phyloP scores from a whole-genome alignment of 2,113 vertebrate genomes.

The Onychorhynchus coronatus region DNA sequence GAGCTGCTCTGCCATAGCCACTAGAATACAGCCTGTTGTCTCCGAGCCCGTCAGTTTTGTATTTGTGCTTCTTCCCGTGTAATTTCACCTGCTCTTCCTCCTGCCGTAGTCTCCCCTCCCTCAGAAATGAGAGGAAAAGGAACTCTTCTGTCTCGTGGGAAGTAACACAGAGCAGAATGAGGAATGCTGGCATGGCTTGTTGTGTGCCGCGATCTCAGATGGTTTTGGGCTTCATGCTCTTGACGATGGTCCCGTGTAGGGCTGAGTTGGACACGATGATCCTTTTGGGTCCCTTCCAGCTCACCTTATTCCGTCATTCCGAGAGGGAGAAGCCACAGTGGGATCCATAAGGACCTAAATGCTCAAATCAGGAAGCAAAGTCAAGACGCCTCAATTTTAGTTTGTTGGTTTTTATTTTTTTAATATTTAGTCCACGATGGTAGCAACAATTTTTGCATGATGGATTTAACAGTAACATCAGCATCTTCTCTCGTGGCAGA shows the following conservation, averaged over 20 bases:
- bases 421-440: neutral
- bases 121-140: neutral
- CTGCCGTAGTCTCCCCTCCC: neutral
- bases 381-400: neutral
- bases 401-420: neutral
- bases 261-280: neutral
- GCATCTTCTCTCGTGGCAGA: neutral
- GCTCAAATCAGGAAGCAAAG: neutral
- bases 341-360: neutral
- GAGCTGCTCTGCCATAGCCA: neutral
- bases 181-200: neutral
- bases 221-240: neutral
- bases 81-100: neutral
- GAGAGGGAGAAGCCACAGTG: neutral
- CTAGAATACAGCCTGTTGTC: neutral
- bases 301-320: neutral
- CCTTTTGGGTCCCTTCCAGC: neutral
- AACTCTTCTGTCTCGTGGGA: neutral
- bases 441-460: neutral
- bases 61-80: neutral
- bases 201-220: neutral
- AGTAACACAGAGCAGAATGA: neutral
- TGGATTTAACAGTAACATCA: fast-evolving
- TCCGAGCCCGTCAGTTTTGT: neutral
- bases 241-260: neutral